Conservation (phyloP, 2,113 vertebrate species). For the Albula glossodonta region DNA sequence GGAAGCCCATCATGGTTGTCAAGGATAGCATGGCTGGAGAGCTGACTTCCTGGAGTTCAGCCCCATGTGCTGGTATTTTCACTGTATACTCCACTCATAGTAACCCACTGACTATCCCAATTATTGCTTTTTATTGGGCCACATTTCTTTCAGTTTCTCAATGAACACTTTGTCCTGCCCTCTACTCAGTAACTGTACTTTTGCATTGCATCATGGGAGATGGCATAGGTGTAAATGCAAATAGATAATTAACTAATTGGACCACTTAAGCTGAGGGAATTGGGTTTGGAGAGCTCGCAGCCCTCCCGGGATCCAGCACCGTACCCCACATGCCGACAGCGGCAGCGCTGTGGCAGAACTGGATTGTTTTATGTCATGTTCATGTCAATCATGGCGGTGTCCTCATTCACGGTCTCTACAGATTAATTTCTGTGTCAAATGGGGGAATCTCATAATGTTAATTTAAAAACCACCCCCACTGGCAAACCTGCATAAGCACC, state of each 20-base stretch:
- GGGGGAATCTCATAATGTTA: background rate
- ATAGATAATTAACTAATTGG: background rate
- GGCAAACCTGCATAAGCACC: background rate
- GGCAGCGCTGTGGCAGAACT: background rate
- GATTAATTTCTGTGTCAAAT: background rate
- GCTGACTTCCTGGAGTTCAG: background rate
- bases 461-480: background rate
- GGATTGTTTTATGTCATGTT: background rate
- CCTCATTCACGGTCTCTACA: background rate
- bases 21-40: background rate
- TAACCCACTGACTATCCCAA: background rate
- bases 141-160: background rate
- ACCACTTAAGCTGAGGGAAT: background rate
- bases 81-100: background rate
- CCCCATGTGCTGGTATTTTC: background rate
- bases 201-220: background rate
- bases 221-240: background rate
- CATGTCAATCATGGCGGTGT: background rate
- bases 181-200: background rate
- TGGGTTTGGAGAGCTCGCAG: background rate
- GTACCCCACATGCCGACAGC: background rate
- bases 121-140: background rate
- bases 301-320: background rate
- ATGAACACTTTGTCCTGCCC: background rate
- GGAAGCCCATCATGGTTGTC: background rate